Percentiles rank a stretch among this genome's conserved stretches.
Evolutionary conservation across 1,140 invertebrate species (phyloP).

Genomic region (Macrocentrus cingulum): DNA sequence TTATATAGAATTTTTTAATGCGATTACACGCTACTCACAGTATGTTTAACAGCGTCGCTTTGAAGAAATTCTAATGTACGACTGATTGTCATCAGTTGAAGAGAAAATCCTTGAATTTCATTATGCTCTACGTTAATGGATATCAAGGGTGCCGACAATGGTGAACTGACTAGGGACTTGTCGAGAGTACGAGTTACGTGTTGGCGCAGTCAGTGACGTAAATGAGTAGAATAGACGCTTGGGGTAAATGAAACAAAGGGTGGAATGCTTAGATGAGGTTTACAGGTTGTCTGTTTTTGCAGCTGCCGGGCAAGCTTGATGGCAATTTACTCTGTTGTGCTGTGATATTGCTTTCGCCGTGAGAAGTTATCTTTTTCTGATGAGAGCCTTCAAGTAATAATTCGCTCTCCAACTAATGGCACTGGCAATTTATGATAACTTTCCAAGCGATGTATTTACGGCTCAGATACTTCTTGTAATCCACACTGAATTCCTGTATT

Average conservation of each 20-base stretch:
- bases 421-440: too few species aligned
- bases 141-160: background rate
- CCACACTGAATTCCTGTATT: too few species aligned
- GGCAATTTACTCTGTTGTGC: background rate
- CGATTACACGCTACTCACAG: background rate
- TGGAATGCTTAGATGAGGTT: background rate
- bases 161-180: too few species aligned
- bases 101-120: conserved; percentile 12
- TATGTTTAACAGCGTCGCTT: background rate
- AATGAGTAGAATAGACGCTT: too few species aligned
- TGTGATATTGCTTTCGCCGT: background rate
- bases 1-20: too few species aligned
- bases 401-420: too few species aligned
- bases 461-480: too few species aligned
- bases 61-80: background rate
- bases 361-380: background rate
- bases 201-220: background rate
- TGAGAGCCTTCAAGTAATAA: too few species aligned
- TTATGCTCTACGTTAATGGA: conserved; percentile 18
- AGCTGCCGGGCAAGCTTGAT: background rate
- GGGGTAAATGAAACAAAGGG: background rate
- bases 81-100: conserved; percentile 11
- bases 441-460: too few species aligned
- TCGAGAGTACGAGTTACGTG: too few species aligned
- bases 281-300: background rate